Evolutionary conservation across 2,113 vertebrate species (phyloP).

Genomic region (Poeciliopsis prolifica): DNA sequence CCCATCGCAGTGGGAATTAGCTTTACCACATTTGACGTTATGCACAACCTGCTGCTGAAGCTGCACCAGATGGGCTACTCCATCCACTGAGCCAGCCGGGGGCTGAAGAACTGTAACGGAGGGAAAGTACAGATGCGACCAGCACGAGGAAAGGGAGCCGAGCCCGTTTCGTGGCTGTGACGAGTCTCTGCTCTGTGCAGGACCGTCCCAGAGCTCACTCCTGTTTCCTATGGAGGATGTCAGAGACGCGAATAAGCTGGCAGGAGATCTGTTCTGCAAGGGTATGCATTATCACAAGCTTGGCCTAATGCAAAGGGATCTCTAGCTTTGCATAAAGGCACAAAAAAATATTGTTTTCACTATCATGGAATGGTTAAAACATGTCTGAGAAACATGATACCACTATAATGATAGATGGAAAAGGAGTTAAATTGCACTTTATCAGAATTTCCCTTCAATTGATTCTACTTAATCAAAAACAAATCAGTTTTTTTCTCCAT

Average conservation of each 20-base stretch:
- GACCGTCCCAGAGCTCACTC: conserved; percentile 12
- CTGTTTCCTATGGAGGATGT: conserved; percentile 16
- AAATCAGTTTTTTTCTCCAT: background rate
- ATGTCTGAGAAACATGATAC: conserved; percentile 1
- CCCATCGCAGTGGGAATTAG: conserved; percentile 94
- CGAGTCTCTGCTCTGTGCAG: conserved; percentile 17
- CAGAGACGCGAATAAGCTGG: conserved; percentile 13
- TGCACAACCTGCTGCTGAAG: conserved; percentile 87
- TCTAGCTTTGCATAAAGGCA: conserved; percentile 9
- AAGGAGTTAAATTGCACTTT: conserved; percentile 46
- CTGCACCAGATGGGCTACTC: conserved; percentile 77
- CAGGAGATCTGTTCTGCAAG: conserved; percentile 5
- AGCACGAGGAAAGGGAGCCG: background rate
- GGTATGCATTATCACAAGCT: background rate
- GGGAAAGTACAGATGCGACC: conserved; percentile 9
- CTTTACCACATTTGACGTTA: conserved; percentile 95
- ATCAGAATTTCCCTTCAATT: conserved; percentile 26
- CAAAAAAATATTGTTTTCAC: conserved; percentile 14
- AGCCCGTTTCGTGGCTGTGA: background rate
- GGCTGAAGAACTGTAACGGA: background rate
- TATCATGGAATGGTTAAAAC: background rate
- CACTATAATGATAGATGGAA: background rate
- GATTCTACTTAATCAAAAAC: conserved; percentile 2
- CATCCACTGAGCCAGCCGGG: conserved; percentile 67
- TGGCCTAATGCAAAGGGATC: conserved; percentile 4